These are phyloP conservation scores for Pseudocheirus occidentalis DNA, from an alignment of 2,797 vertebrate species.

Conservation along the genomic window DNA sequence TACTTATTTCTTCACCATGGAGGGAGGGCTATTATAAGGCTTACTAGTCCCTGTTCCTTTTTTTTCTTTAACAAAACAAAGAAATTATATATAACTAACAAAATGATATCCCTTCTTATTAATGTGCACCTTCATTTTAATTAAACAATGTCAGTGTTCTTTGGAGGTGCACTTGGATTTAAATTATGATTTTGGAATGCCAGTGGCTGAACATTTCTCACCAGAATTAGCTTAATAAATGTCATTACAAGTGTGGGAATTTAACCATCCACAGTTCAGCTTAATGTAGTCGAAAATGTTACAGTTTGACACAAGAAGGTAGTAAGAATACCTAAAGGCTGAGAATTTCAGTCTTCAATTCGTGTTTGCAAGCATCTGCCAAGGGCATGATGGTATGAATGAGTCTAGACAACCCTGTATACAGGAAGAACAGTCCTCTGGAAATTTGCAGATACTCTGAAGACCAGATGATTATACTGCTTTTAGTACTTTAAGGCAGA, in stretches of 20 bases:
- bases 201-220: slow-evolving; percentile 77
- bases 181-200: slow-evolving; percentile 79
- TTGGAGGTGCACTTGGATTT: slow-evolving; percentile 79
- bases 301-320: slow-evolving; percentile 78
- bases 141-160: slow-evolving; percentile 82
- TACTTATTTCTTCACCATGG: slow-evolving; percentile 84
- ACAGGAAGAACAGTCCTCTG: slow-evolving; percentile 76
- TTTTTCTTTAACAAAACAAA: slow-evolving; percentile 80
- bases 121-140: slow-evolving; percentile 83
- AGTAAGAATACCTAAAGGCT: slow-evolving; percentile 80
- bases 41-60: slow-evolving; percentile 81
- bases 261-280: slow-evolving; percentile 80
- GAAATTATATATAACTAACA: slow-evolving; percentile 83
- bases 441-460: slow-evolving; percentile 78
- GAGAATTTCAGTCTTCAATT: slow-evolving; percentile 84
- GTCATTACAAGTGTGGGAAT: slow-evolving; percentile 84
- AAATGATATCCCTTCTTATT: slow-evolving; percentile 85
- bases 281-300: slow-evolving; percentile 80
- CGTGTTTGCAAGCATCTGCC: slow-evolving; percentile 82
- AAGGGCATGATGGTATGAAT: slow-evolving; percentile 81
- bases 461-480: slow-evolving; percentile 58
- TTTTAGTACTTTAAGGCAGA: slow-evolving; percentile 76
- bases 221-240: slow-evolving; percentile 85
- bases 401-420: slow-evolving; percentile 58
- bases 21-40: slow-evolving; percentile 85